Evolutionary conservation across 2,888 invertebrate genomes (phyloP), one percentile per base, ranked within the genome.

Genomic region (Argynnis bischoffii): DNA sequence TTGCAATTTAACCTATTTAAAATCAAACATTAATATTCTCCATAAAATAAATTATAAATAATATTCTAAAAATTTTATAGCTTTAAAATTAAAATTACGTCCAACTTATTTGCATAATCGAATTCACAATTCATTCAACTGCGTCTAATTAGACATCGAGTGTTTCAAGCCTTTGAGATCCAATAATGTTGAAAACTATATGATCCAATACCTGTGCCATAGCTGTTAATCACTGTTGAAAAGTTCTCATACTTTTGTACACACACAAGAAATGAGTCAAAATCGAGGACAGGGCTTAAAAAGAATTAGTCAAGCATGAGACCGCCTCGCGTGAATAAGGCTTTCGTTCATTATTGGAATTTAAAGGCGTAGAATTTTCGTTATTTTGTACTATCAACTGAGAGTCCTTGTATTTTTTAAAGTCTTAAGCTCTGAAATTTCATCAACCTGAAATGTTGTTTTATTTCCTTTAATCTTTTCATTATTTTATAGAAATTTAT

Each of bases 171-270:
- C 35, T 57, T 69, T 63, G 69, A 69, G 63, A 69, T 56, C 60
- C 69, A 64, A 64, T 64, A 61, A 64, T 64, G 60, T 67, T 60
- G 55, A 61, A 64, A 57, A 57, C 63, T 63, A 61, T 66, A 55
- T 31, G n/a, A 47, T 47, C 18, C 15, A 46, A 47, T 26, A 63
- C 48, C 54, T 55, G 11, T 46, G 15, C 26, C 46, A 15, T 48
- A 21, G 8, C 15, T 15, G 31, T 13, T 5, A 31, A 13, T 55
- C 15, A 26, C 55, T 26, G 15, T n/a, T 26, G 15, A 15, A 55
- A 55, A 6, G 21, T 15, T 4, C 48, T n/a, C 48, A 48, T 48
- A n/a, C n/a, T n/a, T 50, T 8, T 50, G 16, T 50, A 50, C 50
- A 50, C 16, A 50, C 11, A 8, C 11, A 41, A 41, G 35, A 41